Evolutionary conservation across 92 coral and sea anemone genomes (phyloP).

Genomic region (Paragorgia papillata): DNA sequence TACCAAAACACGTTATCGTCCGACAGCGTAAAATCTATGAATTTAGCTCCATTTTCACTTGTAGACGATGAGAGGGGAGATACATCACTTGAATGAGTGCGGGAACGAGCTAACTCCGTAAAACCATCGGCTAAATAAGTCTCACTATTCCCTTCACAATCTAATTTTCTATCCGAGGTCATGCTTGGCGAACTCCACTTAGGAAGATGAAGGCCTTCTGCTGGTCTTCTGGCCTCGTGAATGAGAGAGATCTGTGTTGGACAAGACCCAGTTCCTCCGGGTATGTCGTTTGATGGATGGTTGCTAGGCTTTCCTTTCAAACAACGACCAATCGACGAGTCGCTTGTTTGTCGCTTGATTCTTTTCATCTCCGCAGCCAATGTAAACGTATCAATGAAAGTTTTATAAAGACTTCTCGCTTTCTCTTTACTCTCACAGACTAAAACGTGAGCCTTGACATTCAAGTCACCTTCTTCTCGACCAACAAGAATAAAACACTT

Average conservation of each 20-base stretch:
- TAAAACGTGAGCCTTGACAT: slow-evolving; percentile 27
- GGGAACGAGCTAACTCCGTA: background rate
- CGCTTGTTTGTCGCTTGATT: background rate
- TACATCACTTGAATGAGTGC: background rate
- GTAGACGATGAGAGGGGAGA: too few relatives aligned
- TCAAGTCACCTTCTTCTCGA: slow-evolving; percentile 8
- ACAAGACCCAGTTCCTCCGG: too few relatives aligned
- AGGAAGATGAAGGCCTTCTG: background rate
- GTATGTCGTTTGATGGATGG: too few relatives aligned
- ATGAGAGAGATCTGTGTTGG: too few relatives aligned
- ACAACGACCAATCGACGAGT: too few relatives aligned
- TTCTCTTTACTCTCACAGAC: slow-evolving; percentile 15
- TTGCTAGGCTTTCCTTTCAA: too few relatives aligned
- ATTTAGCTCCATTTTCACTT: too few relatives aligned
- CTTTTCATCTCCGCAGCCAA: slow-evolving; percentile 8
- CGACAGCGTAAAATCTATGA: too few relatives aligned
- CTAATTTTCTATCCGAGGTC: too few relatives aligned
- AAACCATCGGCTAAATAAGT: background rate
- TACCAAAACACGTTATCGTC: too few relatives aligned
- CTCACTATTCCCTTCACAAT: background rate
- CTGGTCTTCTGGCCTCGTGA: background rate
- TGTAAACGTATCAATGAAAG: slow-evolving; percentile 13
- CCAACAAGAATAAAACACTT: slow-evolving; percentile 23
- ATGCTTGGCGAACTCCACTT: too few relatives aligned
- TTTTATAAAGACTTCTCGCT: slow-evolving; percentile 10